phyloP scores from a whole-genome alignment of 2,888 invertebrate genomes.

The Agonopterix subpropinquella region DNA sequence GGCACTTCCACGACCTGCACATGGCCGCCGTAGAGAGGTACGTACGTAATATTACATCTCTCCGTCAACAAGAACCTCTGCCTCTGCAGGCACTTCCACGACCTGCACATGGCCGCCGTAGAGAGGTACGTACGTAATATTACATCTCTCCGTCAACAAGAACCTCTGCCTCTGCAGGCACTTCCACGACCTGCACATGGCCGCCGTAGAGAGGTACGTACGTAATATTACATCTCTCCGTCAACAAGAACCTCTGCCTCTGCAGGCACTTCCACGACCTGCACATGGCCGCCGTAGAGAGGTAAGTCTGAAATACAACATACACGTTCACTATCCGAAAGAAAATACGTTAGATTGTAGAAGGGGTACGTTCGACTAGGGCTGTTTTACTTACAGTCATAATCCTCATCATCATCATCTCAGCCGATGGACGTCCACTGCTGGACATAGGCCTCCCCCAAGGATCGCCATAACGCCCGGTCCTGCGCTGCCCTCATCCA shows the following conservation, averaged over 20 bases:
- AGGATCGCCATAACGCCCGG: no score
- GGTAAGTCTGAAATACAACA: slow-evolving; percentile 58
- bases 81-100: slow-evolving; percentile 93
- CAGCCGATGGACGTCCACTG: no score
- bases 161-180: slow-evolving; percentile 95
- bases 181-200: slow-evolving; percentile 90
- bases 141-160: slow-evolving; percentile 91
- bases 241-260: slow-evolving; percentile 96
- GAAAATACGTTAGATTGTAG: no score
- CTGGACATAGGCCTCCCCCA: no score
- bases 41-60: slow-evolving; percentile 54
- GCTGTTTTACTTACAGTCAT: no score
- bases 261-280: slow-evolving; percentile 93
- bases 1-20: slow-evolving; percentile 92
- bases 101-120: slow-evolving; percentile 85
- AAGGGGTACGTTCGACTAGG: no score
- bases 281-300: slow-evolving; percentile 85
- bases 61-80: slow-evolving; percentile 96
- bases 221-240: slow-evolving; percentile 74
- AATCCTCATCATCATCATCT: no score
- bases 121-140: slow-evolving; percentile 70
- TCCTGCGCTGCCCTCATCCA: no score
- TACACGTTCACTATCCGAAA: no score
- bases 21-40: slow-evolving; percentile 84
- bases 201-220: slow-evolving; percentile 80